Percentiles rank a stretch among this genome's conserved stretches.
These are phyloP conservation scores for Shinisaurus crocodilurus DNA, from an alignment of 2,113 vertebrate species.

Conservation along the genomic window DNA sequence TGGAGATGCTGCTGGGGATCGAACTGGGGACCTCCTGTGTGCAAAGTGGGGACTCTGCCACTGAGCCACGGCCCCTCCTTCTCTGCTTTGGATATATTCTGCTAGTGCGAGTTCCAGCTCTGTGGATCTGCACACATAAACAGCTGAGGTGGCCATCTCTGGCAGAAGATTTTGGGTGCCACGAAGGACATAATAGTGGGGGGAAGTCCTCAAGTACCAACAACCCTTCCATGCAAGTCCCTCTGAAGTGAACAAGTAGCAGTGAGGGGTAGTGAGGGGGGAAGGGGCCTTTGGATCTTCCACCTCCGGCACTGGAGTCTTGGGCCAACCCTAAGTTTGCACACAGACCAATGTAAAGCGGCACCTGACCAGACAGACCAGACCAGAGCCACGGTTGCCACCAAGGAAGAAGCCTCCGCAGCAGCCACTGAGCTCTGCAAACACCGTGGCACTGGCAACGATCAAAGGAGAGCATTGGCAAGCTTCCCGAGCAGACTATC, in stretches of 20 bases:
- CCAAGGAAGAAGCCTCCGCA: slow-evolving; percentile 44
- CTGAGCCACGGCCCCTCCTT: neutral
- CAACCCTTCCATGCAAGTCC: neutral
- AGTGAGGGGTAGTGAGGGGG: too few relatives aligned
- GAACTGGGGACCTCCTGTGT: too few relatives aligned
- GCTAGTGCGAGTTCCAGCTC: neutral
- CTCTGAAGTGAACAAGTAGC: neutral
- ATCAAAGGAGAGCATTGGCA: slow-evolving; percentile 39
- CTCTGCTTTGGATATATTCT: neutral
- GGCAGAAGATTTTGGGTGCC: neutral
- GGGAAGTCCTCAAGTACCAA: neutral
- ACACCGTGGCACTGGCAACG: slow-evolving; percentile 49
- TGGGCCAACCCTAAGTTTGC: neutral
- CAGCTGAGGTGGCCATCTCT: neutral
- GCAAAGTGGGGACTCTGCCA: too few relatives aligned
- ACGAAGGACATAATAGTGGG: neutral
- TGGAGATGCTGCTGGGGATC: too few relatives aligned
- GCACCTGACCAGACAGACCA: slow-evolving; percentile 34
- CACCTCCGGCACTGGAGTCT: neutral
- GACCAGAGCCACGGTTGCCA: slow-evolving; percentile 48
- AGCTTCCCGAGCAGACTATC: slow-evolving; percentile 47
- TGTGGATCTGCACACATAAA: neutral
- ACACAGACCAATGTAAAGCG: neutral
- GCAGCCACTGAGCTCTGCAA: slow-evolving; percentile 40
- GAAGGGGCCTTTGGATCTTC: neutral